Evolutionary conservation across 1,140 invertebrate genomes (phyloP), one percentile per base, ranked within the genome.

Genomic region (Polypedilum pembai): DNA sequence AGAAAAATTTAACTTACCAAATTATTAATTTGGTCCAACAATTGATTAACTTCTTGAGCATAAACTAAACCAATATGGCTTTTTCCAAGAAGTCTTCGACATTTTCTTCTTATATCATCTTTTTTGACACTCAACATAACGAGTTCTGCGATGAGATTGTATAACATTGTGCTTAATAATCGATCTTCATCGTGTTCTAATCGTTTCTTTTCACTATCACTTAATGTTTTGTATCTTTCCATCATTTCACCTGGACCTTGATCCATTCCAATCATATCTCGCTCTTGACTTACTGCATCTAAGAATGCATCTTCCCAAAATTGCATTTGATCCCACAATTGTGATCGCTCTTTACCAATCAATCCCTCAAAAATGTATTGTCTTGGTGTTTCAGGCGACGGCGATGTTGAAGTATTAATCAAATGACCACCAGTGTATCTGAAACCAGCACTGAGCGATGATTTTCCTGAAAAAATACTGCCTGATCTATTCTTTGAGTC

Each of bases 291-390:
- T 0, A 99, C 98, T 0, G 97, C 96, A 84, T 99, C 98, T 24
- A 99, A 85, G 81, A 99, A 99, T 0, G 94, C 93, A 83, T 99
- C 97, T 84, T 99, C 98, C 98, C 98, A 99, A 83, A 99, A 99
- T 80, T 99, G 95, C 93, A 98, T 95, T 84, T 98, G 93, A 82
- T 98, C 95, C 96, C 96, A 98, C 18, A 98, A 80, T 12, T 88
- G 87, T 8, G 91, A 93, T 77, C 95, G 79, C 76, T 86, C 83
- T 76, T 85, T 87, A 79, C 87, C 87, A 76, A 89, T 80, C 10
- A 89, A 79, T 2, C 93, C 94, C 85, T 98, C 94, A 83, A 95
- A 98, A 7, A 98, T 82, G 82, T 98, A 98, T 0, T 93, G 94
- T 77, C 94, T 86, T 0, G 90, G 90, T 40, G 90, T 89, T 76